Conservation (phyloP, 2,113 vertebrate species). For the Empidonax alnorum region DNA sequence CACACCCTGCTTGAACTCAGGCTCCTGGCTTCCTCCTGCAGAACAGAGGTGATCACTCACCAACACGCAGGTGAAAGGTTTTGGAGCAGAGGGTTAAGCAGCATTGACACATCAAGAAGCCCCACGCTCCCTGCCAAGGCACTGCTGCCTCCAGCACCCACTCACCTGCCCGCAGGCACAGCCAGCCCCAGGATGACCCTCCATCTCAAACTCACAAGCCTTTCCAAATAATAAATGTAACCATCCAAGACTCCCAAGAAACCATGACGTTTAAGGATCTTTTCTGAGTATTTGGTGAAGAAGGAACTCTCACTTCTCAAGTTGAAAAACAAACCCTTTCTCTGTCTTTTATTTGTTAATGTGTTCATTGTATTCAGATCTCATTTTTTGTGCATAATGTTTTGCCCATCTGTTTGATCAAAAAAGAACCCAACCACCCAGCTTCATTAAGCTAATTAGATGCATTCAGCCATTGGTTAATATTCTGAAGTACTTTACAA, state of each 20-base stretch:
- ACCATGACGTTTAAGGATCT: background rate
- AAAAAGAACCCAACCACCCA: constrained; percentile 40
- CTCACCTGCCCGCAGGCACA: background rate
- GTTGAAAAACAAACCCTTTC: constrained; percentile 42
- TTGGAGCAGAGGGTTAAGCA: background rate
- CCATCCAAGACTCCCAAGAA: background rate
- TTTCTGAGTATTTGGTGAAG: background rate
- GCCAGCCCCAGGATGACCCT: background rate
- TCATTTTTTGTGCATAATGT: constrained; percentile 42
- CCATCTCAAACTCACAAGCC: background rate
- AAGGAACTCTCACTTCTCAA: background rate
- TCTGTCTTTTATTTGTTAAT: constrained; percentile 29
- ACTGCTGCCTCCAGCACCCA: rapidly evolving
- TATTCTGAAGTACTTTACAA: constrained; percentile 50
- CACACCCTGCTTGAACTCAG: background rate
- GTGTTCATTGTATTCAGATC: constrained; percentile 23
- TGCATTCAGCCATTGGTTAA: constrained; percentile 46
- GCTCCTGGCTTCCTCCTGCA: background rate
- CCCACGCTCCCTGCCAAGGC: rapidly evolving
- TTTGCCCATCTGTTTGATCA: constrained; percentile 59
- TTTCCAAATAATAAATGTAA: background rate
- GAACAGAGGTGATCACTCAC: background rate
- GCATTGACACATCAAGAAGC: background rate
- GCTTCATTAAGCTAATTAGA: constrained; percentile 49
- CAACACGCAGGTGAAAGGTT: background rate